Percentiles rank a stretch among this genome's conserved stretches.
Evolutionary conservation across 2,797 vertebrate genomes (phyloP).

Genomic region (Propithecus deckenii): DNA sequence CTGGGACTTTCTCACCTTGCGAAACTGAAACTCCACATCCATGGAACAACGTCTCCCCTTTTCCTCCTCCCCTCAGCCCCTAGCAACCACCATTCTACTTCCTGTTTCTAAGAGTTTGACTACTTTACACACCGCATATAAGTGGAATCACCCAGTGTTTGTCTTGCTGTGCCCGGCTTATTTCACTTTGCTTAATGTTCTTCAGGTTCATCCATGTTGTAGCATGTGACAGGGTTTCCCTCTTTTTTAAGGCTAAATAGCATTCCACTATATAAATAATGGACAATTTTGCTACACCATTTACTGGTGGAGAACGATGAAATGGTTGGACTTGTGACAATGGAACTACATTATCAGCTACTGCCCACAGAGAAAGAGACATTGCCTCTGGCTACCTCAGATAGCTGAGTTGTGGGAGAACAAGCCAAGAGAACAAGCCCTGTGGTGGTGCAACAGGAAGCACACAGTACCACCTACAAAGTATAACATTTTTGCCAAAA

Average conservation of each 20-base stretch:
- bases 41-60: rapidly evolving
- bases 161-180: neutral
- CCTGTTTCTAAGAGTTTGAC: neutral
- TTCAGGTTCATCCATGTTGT: neutral
- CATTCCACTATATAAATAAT: rapidly evolving
- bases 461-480: neutral
- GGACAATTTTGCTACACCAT: neutral
- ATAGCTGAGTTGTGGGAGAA: neutral
- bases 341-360: neutral
- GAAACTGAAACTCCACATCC: neutral
- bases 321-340: neutral
- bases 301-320: neutral
- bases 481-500: neutral
- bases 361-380: neutral
- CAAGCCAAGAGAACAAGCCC: neutral
- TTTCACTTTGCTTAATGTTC: neutral
- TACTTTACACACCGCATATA: neutral
- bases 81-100: neutral
- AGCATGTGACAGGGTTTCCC: neutral
- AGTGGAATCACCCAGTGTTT: neutral
- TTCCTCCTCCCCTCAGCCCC: neutral
- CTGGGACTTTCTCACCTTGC: neutral
- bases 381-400: rapidly evolving
- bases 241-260: neutral
- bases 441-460: neutral